phyloP scores from a whole-genome alignment of 2,888 invertebrate genomes.

The Drosophila dives region DNA sequence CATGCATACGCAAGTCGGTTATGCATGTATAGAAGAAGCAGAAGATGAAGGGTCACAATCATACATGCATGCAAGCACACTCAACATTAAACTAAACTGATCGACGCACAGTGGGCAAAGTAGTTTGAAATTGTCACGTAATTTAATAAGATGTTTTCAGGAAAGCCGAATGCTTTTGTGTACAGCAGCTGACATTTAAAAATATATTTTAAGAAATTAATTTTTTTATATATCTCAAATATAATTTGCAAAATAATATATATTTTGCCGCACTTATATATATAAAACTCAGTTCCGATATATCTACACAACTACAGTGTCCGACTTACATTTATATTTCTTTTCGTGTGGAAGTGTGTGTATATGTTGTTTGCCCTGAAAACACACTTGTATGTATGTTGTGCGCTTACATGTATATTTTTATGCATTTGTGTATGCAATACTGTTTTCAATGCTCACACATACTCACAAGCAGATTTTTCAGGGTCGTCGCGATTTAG shows the following conservation, averaged over 20 bases:
- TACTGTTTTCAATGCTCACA: constrained; percentile 1
- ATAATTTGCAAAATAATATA: background rate
- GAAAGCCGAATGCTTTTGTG: background rate
- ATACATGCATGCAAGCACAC: background rate
- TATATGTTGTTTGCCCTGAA: background rate
- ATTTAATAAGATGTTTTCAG: background rate
- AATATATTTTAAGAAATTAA: background rate
- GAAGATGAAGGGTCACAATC: constrained; percentile 2
- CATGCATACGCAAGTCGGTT: background rate
- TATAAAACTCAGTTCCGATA: background rate
- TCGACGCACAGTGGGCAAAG: constrained; percentile 31
- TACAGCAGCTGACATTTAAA: background rate
- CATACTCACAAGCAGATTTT: background rate
- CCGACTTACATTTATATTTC: background rate
- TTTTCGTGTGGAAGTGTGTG: background rate
- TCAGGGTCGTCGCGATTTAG: constrained; percentile 4
- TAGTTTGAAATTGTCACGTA: background rate
- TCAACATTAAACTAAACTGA: constrained; percentile 27
- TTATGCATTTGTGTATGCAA: background rate
- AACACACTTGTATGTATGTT: background rate
- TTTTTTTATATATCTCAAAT: too few species aligned
- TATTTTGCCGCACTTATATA: background rate
- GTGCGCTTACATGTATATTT: background rate
- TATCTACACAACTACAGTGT: background rate
- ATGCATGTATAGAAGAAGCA: background rate